These are phyloP conservation scores for Thunnus maccoyii DNA, from an alignment of 2,113 vertebrate genomes.

Conservation along the genomic window DNA sequence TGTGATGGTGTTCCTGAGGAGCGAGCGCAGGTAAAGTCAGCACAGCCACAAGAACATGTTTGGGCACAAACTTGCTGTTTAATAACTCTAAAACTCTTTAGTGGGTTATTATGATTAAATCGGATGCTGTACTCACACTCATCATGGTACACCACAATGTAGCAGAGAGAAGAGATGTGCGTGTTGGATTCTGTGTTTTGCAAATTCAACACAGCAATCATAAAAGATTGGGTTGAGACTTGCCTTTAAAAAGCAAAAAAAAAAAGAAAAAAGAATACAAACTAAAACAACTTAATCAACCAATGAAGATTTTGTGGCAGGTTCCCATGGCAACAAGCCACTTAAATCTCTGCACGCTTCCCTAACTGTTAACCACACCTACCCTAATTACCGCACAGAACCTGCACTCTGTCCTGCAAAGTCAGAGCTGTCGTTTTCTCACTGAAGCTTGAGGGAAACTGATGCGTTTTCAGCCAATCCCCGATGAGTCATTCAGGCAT, in stretches of 20 bases:
- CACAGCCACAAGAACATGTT: constrained; percentile 56
- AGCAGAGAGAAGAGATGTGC: constrained; percentile 17
- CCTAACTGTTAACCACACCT: constrained; percentile 67
- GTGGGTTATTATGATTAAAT: constrained; percentile 53
- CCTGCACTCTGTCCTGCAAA: constrained; percentile 51
- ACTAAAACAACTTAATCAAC: constrained; percentile 27
- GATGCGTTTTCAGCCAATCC: constrained; percentile 39
- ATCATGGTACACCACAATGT: constrained; percentile 39
- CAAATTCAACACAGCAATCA: constrained; percentile 38
- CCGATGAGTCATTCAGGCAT: constrained; percentile 59
- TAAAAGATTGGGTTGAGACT: constrained; percentile 31
- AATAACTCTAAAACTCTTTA: constrained; percentile 48
- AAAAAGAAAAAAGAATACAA: constrained; percentile 22
- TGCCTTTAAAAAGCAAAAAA: constrained; percentile 44
- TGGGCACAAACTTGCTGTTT: constrained; percentile 49
- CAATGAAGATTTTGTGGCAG: constrained; percentile 51
- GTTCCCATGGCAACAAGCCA: constrained; percentile 58
- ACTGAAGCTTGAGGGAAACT: constrained; percentile 35
- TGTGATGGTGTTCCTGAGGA: constrained; percentile 39
- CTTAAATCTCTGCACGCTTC: constrained; percentile 64
- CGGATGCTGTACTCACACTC: constrained; percentile 50
- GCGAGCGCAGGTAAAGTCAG: constrained; percentile 51
- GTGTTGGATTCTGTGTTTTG: constrained; percentile 14
- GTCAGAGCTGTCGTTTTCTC: constrained; percentile 27
- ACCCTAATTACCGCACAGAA: constrained; percentile 53